phyloP scores from a whole-genome alignment of 2,888 invertebrate species.

The Bembecia ichneumoniformis region DNA sequence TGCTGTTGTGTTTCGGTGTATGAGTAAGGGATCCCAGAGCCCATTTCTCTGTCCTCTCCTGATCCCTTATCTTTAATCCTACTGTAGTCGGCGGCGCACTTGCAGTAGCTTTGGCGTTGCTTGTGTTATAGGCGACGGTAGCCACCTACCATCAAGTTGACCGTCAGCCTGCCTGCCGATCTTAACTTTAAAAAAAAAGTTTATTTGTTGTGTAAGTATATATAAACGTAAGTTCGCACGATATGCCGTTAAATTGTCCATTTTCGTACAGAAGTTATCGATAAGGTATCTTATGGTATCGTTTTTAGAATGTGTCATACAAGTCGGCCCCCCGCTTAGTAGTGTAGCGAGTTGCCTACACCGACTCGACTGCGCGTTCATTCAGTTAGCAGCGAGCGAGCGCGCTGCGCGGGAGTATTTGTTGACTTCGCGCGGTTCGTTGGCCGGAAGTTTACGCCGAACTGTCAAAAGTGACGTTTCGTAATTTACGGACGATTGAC shows the following conservation, averaged over 20 bases:
- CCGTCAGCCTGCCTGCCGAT: too few relatives aligned
- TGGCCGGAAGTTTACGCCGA: slow-evolving; percentile 41
- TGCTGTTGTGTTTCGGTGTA: too few relatives aligned
- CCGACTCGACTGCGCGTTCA: slow-evolving; percentile 7
- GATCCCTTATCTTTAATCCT: too few relatives aligned
- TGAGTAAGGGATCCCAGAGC: too few relatives aligned
- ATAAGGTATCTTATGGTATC: slow-evolving; percentile 46
- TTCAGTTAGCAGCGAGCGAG: slow-evolving; percentile 40
- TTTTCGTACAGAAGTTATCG: slow-evolving; percentile 32
- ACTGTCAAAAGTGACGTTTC: slow-evolving; percentile 61
- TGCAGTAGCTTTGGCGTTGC: too few relatives aligned
- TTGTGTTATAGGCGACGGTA: too few relatives aligned
- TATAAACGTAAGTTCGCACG: background rate
- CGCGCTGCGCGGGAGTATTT: slow-evolving; percentile 35
- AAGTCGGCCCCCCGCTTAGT: slow-evolving; percentile 45
- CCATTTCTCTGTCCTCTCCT: too few relatives aligned
- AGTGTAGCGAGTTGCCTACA: slow-evolving; percentile 9
- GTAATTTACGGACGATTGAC: slow-evolving; percentile 27
- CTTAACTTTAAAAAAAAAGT: too few relatives aligned
- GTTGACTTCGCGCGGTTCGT: slow-evolving; percentile 30
- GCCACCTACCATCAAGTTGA: too few relatives aligned
- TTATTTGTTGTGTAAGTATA: too few relatives aligned
- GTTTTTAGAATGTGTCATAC: slow-evolving; percentile 40
- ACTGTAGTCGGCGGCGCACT: too few relatives aligned
- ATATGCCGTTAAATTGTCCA: background rate